A percentile compares a stretch with the other conserved stretches of the same genome.
phyloP scores from a whole-genome alignment of 2,797 vertebrate species.

The Galago senegalensis region DNA sequence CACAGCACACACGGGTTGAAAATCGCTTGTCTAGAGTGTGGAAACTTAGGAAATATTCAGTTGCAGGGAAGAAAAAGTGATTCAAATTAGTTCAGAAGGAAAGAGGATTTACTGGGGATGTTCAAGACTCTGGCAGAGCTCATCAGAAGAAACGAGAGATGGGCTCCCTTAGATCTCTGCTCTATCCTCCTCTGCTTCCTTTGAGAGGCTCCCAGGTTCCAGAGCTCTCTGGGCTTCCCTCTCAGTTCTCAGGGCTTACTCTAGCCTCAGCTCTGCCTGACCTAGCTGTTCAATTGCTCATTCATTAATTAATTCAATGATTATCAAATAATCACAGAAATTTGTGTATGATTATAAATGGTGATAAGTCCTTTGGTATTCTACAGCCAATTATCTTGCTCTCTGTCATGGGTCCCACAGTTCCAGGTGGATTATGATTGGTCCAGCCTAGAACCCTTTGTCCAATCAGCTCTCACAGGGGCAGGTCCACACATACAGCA shows the following conservation, averaged over 20 bases:
- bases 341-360: background rate
- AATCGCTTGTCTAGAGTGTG: background rate
- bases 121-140: background rate
- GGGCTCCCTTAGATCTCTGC: background rate
- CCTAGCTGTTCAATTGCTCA: background rate
- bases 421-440: background rate
- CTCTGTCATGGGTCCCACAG: accelerated
- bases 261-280: background rate
- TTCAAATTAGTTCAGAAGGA: background rate
- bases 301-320: constrained; percentile 2
- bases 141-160: background rate
- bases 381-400: background rate
- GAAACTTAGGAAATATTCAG: background rate
- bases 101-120: background rate
- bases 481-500: background rate
- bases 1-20: too few relatives aligned
- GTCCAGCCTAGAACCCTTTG: background rate
- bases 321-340: background rate
- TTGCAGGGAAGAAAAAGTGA: background rate
- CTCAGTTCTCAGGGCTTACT: background rate
- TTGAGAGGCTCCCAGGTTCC: background rate
- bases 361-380: background rate
- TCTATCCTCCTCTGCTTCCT: background rate
- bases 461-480: background rate
- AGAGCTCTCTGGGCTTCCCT: background rate